A percentile compares a stretch with the other conserved stretches of the same genome.
phyloP scores from a whole-genome alignment of 2,113 vertebrate species.

The Egretta garzetta region DNA sequence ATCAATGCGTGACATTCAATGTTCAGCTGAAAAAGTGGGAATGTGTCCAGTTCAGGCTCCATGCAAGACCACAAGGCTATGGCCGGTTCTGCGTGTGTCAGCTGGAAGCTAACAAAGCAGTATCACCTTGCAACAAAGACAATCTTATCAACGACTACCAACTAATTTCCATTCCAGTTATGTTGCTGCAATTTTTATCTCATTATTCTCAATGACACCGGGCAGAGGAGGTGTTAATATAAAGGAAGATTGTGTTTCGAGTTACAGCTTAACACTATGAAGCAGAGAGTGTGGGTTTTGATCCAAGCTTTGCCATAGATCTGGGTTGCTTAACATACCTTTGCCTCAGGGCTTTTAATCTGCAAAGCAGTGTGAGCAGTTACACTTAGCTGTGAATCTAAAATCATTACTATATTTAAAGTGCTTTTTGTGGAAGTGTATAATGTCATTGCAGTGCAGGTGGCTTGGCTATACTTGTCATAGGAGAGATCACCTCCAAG shows the following conservation, averaged over 20 bases:
- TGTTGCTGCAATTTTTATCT: conserved; percentile 12
- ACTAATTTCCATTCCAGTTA: background rate
- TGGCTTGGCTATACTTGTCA: background rate
- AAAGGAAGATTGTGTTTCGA: background rate
- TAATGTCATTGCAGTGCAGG: background rate
- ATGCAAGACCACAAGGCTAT: background rate
- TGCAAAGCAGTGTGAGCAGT: background rate
- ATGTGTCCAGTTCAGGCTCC: background rate
- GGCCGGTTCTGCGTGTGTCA: background rate
- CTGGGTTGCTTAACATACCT: background rate
- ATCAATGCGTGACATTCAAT: background rate
- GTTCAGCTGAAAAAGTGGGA: background rate
- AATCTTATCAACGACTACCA: background rate
- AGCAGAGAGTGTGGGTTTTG: background rate
- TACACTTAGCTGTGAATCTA: background rate
- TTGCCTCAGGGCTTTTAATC: background rate
- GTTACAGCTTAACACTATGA: background rate
- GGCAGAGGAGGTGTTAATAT: background rate
- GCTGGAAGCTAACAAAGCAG: background rate
- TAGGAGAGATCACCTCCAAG: background rate
- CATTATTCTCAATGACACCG: background rate
- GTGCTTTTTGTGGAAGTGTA: background rate
- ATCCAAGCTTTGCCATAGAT: background rate
- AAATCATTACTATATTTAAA: conserved; percentile 10
- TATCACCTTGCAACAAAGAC: background rate